These are phyloP conservation scores for Echinarachnius parma DNA, from an alignment of 53 echinoderm and acorn worm genomes.

Conservation along the genomic window DNA sequence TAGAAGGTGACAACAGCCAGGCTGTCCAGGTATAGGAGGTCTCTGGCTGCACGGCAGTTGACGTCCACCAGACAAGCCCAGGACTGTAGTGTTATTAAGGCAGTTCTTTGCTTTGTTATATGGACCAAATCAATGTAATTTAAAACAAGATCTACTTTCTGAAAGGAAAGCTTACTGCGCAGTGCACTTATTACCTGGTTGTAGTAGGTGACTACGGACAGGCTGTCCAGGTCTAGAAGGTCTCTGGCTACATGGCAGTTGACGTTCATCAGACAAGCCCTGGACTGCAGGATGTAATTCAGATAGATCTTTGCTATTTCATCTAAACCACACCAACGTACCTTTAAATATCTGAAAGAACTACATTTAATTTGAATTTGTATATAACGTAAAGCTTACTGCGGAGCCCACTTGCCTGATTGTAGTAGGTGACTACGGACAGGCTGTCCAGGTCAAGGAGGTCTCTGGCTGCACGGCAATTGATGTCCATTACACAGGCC, in stretches of 20 bases:
- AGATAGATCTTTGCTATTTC: neutral
- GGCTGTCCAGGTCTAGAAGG: conserved; percentile 9
- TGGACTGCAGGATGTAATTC: conserved; percentile 27
- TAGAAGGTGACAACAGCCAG: conserved; percentile 3
- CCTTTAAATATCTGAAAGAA: too few species aligned
- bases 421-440: conserved; percentile 4
- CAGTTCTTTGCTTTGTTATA: neutral
- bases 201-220: conserved; percentile 4
- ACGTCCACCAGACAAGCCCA: neutral
- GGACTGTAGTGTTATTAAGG: conserved; percentile 27
- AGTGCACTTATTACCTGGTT: conserved; percentile 8
- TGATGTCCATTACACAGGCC: neutral
- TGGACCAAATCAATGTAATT: too few species aligned
- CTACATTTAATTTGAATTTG: too few species aligned
- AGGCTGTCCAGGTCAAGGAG: conserved; percentile 13
- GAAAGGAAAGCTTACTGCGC: too few species aligned
- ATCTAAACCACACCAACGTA: too few species aligned
- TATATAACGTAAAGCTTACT: too few species aligned
- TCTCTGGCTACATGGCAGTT: neutral
- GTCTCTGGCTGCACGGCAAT: conserved; percentile 4
- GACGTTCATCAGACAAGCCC: neutral
- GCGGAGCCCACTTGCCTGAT: conserved; percentile 3
- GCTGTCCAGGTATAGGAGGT: conserved; percentile 6
- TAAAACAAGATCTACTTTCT: too few species aligned
- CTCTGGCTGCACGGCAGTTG: neutral